phyloP scores from a whole-genome alignment of 1,140 invertebrate genomes.

The Ditylenchus dipsaci region DNA sequence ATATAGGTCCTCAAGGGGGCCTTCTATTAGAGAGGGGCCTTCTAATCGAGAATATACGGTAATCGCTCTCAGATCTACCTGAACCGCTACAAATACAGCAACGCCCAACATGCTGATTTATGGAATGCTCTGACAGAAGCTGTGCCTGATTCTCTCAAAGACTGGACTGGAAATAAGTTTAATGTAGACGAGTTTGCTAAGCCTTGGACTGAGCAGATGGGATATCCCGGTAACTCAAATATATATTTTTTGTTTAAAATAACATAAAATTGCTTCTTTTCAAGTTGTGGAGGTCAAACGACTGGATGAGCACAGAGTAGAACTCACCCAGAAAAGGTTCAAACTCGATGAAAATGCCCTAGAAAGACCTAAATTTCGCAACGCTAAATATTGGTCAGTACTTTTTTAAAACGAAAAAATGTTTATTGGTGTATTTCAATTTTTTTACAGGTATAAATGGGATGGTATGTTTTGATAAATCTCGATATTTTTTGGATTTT shows the following conservation, averaged over 20 bases:
- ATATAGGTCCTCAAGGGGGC: too few relatives aligned
- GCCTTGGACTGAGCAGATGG: constrained; percentile 53
- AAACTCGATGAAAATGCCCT: constrained; percentile 51
- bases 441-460: constrained; percentile 32
- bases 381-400: constrained; percentile 35
- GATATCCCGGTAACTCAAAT: constrained; percentile 45
- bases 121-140: constrained; percentile 48
- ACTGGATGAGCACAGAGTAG: constrained; percentile 42
- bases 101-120: constrained; percentile 44
- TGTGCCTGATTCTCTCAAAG: constrained; percentile 40
- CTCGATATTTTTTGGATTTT: too few relatives aligned
- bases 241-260: constrained; percentile 7
- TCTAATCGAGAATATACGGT: too few relatives aligned
- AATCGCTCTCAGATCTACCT: constrained; percentile 52
- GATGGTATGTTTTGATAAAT: constrained; percentile 10
- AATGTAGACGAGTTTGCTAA: constrained; percentile 46
- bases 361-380: constrained; percentile 43
- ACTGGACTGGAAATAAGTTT: constrained; percentile 47
- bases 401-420: constrained; percentile 4
- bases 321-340: constrained; percentile 48
- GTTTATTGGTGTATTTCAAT: not conserved
- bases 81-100: constrained; percentile 47
- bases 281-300: constrained; percentile 39
- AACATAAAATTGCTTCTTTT: not conserved
- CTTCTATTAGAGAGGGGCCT: too few relatives aligned